Evolutionary conservation across 2,797 vertebrate genomes (phyloP), one percentile per base, ranked within the genome.

Genomic region (Furcifer pardalis): DNA sequence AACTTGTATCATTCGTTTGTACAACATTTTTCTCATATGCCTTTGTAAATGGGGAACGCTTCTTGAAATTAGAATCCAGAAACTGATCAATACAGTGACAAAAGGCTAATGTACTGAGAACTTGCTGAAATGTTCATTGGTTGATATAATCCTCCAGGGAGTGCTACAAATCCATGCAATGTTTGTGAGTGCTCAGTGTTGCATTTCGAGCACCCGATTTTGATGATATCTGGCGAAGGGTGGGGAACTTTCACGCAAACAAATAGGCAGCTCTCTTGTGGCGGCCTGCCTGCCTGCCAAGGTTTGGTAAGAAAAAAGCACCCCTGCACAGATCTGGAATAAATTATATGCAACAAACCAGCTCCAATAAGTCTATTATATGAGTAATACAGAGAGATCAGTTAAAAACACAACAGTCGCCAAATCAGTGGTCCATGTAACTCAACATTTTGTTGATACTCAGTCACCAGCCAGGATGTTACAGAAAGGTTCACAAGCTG

Each of bases 111-210:
- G 78, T 81, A 77, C 77, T 37, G 83, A 84, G 77, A 91, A 89
- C 66, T 75, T 46, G 35, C 87, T 81, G 73, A 91, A 91, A 90
- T 89, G 90, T 88, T 92, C 90, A 89, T 91, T 91, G 52, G 73
- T 85, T 93, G 91, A 92, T 91, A 92, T 91, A 92, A 84, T 93
- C 92, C 93, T 93, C 92, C 92, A 93, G 93, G 92, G 93, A 94
- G 91, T 93, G 92, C 93, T 94, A 91, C 91, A 91, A 92, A 94
- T 92, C 90, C 91, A 94, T 89, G 89, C 81, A 92, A 94, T 81
- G 49, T 91, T 90, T 79, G 89, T 79, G 85, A 82, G 85, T 90
- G 59, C 87, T 90, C 7, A 0, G 2, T 42, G 79, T 79, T 87
- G 81, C 89, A 88, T 93, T 92, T 91, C 56, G 75, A 91, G 60